These are phyloP conservation scores for Cirrhinus mrigala DNA, from an alignment of 2,797 vertebrate genomes.

Conservation along the genomic window DNA sequence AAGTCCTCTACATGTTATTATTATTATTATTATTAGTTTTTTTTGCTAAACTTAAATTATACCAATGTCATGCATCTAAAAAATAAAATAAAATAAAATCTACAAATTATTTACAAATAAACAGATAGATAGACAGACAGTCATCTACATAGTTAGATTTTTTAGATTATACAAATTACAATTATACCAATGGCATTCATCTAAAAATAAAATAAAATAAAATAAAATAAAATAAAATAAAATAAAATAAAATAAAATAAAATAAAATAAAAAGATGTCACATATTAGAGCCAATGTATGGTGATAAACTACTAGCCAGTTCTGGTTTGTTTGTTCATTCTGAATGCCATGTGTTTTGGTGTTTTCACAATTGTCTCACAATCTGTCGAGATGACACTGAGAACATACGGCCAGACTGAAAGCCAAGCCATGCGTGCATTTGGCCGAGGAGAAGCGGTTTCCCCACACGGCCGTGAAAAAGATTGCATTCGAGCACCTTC, in stretches of 20 bases:
- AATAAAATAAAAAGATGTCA: not conserved
- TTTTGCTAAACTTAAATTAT: too few relatives aligned
- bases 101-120: too few relatives aligned
- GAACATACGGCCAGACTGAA: slow-evolving; percentile 42
- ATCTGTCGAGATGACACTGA: slow-evolving; percentile 34
- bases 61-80: too few relatives aligned
- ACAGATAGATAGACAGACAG: too few relatives aligned
- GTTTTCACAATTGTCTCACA: slow-evolving; percentile 13
- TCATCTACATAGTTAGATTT: too few relatives aligned
- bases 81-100: too few relatives aligned
- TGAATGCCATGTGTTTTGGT: slow-evolving; percentile 15
- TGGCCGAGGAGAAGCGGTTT: slow-evolving; percentile 28
- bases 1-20: too few relatives aligned
- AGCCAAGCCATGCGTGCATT: slow-evolving; percentile 25
- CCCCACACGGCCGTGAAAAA: slow-evolving; percentile 35
- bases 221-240: not conserved
- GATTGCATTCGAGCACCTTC: not conserved
- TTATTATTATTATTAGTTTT: too few relatives aligned
- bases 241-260: not conserved
- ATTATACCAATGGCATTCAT: too few relatives aligned
- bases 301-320: not conserved
- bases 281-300: not conserved
- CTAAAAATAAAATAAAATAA: too few relatives aligned
- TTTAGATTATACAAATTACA: too few relatives aligned
- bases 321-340: not conserved